phyloP scores from a whole-genome alignment of 1,140 invertebrate genomes.

The Aplysia californica region DNA sequence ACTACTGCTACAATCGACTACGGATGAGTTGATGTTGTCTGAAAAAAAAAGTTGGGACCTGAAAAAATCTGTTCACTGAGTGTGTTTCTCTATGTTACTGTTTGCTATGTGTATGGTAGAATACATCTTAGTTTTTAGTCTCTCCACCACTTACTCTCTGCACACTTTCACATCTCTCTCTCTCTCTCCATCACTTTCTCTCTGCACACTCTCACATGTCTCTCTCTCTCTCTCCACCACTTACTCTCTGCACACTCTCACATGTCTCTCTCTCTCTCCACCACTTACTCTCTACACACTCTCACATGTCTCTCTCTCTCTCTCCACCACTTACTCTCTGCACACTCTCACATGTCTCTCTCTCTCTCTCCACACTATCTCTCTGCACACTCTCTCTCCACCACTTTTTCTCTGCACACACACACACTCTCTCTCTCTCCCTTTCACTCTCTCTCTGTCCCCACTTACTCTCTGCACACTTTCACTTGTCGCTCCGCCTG shows the following conservation, averaged over 20 bases:
- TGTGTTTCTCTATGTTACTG: too few species aligned
- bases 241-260: background rate
- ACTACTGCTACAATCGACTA: too few species aligned
- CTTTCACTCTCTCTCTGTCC: background rate
- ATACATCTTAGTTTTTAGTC: too few species aligned
- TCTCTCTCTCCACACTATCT: background rate
- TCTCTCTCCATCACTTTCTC: background rate
- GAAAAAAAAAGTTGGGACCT: too few species aligned
- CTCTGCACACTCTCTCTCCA: background rate
- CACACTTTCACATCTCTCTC: background rate
- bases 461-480: too few species aligned
- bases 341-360: too few species aligned
- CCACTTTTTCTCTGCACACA: background rate
- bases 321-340: background rate
- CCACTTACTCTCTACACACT: background rate
- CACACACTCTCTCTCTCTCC: background rate
- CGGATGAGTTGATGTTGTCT: too few species aligned
- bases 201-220: background rate
- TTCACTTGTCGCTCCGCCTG: too few species aligned
- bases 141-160: too few species aligned
- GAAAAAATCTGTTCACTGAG: too few species aligned
- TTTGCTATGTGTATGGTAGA: too few species aligned
- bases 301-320: background rate
- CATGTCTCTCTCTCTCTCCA: background rate
- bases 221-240: background rate